Base-by-base conservation (phyloP, 2,888 invertebrate genomes). In the Euzetes globulus region DNA sequence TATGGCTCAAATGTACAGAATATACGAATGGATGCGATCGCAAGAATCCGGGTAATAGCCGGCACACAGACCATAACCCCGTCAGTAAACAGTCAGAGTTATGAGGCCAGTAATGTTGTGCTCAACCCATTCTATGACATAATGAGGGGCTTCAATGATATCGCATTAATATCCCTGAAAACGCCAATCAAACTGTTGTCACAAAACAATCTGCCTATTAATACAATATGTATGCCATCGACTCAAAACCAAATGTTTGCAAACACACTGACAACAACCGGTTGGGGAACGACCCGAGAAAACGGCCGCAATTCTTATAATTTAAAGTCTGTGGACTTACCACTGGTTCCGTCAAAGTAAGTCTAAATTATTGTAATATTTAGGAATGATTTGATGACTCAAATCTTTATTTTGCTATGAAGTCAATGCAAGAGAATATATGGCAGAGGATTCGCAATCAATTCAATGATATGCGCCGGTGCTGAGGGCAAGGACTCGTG, bases 251-350 rank as follows among this genome's bases (percentile, higher is more conserved):
- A 29, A 4, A 11, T 33, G 9, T 15, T 58, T 1, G 33, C 27
- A 25, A 29, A 37, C 1, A 68, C 19, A 50, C 25, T 71, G 25
- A 76, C 74, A 19, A 47, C 63, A 13, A 70, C 76, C 2, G 76
- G 76, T n/a, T 76, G 75, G 75, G 76, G 76, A 45, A 72, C 50
- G 19, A 76, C 76, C 11, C 17, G 15, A 17, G 76, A 76, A 47
- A 63, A 74, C 27, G 76, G 76, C 13, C 9, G 11, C 9, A 27
- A 50, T 17, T 63, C 76, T 15, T n/a, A 45, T n/a, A 17, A 22
- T 7, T 63, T 76, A 25, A 63, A 70, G 47, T 65, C 76, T 4
- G 76, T 76, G 1, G 72, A 72, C 7, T 22, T 76, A 22, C 70
- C 76, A 4, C 58, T 76, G 13, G 72, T 76, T 4, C 33, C 65